Base-by-base conservation (phyloP, 2,888 invertebrate species). In the Acheta domesticus region DNA sequence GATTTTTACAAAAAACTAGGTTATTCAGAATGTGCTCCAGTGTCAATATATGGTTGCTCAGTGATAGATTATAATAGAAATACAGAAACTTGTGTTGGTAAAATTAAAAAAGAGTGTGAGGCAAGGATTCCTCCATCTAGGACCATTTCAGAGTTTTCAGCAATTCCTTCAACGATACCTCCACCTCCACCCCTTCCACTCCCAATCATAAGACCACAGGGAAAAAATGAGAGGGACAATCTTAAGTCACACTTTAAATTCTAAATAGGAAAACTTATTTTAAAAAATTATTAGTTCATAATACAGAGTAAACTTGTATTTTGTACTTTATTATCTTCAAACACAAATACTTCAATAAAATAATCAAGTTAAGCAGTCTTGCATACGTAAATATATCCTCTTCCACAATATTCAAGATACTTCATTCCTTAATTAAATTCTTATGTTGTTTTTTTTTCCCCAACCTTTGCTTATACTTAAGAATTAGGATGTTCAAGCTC, bases 1-100 rank as follows among this genome's bases (percentile, higher is more conserved):
- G 79, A 50, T 50, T 82, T 82, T 76, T 82, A 82, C 48, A 62
- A 48, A 12, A 77, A 77, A 73, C 76, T 82, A n/a, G 82, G 82
- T 5, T 82, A 82, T 74, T 49, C 21, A 49, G 74, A 77, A 74
- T 80, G 82, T 77, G 79, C 80, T 78, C 80, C 80, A 20, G 76
- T 82, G 12, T 75, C 74, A 48, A 82, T 82, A 20, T 82, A 80
- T 79, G 82, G 82, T 2, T 80, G 21, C 76, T 75, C 23, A 36
- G 36, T 5, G 8, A 5, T 36, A 36, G 5, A 36, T 36, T 36
- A 5, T 8, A 36, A 36, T 36, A 8, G 8, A 36, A 36, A 36
- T 5, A 36, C 36, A 36, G 36, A 36, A 36, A 36, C 36, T 36
- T 36, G 36, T 36, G 36, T 36, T 36, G 36, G 36, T 36, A 36